Evolutionary conservation across 1,140 invertebrate species (phyloP), one percentile per base, ranked within the genome.

Genomic region (Drosophila kurseongensis): DNA sequence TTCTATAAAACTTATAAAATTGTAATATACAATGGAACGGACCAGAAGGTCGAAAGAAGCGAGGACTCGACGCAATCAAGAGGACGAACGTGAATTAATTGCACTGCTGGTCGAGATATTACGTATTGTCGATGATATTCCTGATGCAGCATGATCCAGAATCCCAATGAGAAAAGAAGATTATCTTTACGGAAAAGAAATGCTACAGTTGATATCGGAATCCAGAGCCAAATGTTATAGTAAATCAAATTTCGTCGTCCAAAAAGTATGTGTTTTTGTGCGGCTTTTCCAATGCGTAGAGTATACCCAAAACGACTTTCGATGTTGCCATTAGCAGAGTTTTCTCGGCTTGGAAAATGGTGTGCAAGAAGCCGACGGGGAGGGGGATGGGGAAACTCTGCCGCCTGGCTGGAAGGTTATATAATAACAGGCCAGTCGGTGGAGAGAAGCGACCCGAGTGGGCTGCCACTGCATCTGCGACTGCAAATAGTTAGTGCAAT

Each of bases 241-340:
- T 23, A 16, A 29, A 27, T 13, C 4, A 5, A 32, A 44, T n/a
- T 14, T 2, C 12, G 18, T n/a, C 9, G 27, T 6, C 66, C n/a
- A 60, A 59, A 27, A 8, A 45, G 0, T 0, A 13, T 10, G 1
- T 4, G 10, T 13, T 12, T 51, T 59, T 14, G 13, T 18, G 27
- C 27, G 59, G 59, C 59, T 45, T 55, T 63, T 45, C n/a, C 36
- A 5, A 12, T 12, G 47, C 13, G 35, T 27, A 66, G 47, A 41
- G 57, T 78, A 66, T 40, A 69, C 38, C 44, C 42, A 62, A 84
- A 82, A 79, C 82, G 60, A 65, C 82, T 86, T 86, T 82, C 78
- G 75, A 67, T 88, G 78, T 79, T 79, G 79, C 79, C 81, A 85
- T 81, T 85, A 86, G 82, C 81, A 86, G 81, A 85, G 62, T 81